A percentile compares a stretch with the other conserved stretches of the same genome.
These are phyloP conservation scores for Palythoa caribaeorum DNA, from an alignment of 92 coral and sea anemone species.

Conservation along the genomic window DNA sequence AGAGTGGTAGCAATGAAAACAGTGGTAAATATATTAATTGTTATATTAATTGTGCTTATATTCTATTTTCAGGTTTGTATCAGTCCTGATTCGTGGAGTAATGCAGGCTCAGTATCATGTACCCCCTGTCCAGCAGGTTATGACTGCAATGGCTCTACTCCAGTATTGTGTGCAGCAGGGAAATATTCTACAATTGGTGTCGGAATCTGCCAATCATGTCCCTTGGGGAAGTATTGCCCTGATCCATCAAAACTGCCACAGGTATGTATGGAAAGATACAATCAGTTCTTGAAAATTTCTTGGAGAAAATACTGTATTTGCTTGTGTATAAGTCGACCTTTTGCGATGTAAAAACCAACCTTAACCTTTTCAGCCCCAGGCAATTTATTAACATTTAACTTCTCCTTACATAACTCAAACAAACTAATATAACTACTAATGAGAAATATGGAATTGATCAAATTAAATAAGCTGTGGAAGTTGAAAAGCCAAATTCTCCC, in stretches of 20 bases:
- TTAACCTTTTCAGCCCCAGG: no score
- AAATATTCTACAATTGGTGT: slow-evolving; percentile 78
- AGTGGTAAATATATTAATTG: neutral
- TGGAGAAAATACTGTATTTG: no score
- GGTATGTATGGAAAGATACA: slow-evolving; percentile 45
- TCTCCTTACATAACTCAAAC: no score
- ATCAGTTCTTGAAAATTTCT: neutral
- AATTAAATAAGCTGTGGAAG: no score
- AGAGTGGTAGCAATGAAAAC: no score
- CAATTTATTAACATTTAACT: no score
- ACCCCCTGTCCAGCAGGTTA: slow-evolving; percentile 95
- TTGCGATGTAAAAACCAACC: no score
- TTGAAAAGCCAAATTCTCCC: no score
- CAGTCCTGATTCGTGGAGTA: slow-evolving; percentile 68
- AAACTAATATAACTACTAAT: no score
- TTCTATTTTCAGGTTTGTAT: slow-evolving; percentile 70
- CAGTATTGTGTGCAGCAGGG: slow-evolving; percentile 79
- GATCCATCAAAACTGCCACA: slow-evolving; percentile 90
- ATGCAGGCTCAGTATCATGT: slow-evolving; percentile 86
- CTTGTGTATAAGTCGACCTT: no score
- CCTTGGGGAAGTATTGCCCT: slow-evolving; percentile 71
- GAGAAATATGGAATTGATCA: no score
- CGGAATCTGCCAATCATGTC: slow-evolving; percentile 84
- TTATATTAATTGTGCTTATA: neutral
- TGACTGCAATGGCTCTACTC: slow-evolving; percentile 63